A percentile compares a stretch with the other conserved stretches of the same genome.
phyloP scores from a whole-genome alignment of 2,113 vertebrate genomes.

The Fregetta grallaria region DNA sequence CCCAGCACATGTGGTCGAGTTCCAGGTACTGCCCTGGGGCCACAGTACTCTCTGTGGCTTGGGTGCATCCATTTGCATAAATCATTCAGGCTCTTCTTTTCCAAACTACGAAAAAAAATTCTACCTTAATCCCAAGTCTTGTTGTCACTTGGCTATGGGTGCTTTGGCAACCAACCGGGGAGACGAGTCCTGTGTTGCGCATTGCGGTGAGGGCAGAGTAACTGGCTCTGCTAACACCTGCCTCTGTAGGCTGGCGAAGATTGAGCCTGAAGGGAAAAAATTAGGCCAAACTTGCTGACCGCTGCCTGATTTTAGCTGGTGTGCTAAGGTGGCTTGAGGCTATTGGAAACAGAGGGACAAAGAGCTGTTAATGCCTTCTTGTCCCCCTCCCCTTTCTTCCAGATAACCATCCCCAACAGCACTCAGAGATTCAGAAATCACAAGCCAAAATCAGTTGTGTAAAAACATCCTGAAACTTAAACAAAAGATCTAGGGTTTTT shows the following conservation, averaged over 20 bases:
- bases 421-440: not conserved
- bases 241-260: not conserved
- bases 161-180: not conserved
- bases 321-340: not conserved
- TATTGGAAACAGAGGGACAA: not conserved
- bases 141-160: not conserved
- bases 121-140: not conserved
- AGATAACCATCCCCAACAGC: not conserved
- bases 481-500: not conserved
- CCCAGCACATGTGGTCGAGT: not conserved
- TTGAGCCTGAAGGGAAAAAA: not conserved
- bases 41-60: not conserved
- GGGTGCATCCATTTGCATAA: not conserved
- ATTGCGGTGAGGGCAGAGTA: not conserved
- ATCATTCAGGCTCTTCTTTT: not conserved
- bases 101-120: not conserved
- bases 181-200: rapidly evolving
- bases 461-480: not conserved
- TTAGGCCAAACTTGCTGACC: not conserved
- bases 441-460: not conserved
- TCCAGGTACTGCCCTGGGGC: not conserved
- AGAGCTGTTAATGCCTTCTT: not conserved
- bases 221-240: not conserved
- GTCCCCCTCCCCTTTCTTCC: not conserved
- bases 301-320: not conserved